Evolutionary conservation across 2,888 invertebrate species (phyloP), one percentile per base, ranked within the genome.

Genomic region (Papilio demoleus): DNA sequence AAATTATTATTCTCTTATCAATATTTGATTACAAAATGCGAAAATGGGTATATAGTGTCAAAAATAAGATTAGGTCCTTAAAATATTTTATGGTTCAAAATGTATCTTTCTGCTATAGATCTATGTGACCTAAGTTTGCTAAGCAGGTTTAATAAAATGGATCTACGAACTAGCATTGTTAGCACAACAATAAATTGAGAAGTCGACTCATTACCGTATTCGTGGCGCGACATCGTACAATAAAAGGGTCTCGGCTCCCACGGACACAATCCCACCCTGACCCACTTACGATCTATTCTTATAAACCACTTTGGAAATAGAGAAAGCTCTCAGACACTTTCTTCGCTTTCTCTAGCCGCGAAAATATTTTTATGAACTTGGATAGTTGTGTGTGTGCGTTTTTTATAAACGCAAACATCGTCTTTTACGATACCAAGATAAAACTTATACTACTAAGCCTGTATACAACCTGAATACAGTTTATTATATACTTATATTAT

Each of bases 241-340:
- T 59, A 56, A 59, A 47, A 34, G 63, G 38, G 36, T 50, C 50
- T 36, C 14, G 19, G 22, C 14, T 64, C 60, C n/a, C 50, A 65
- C 60, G 60, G 50, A 27, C 60, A 50, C 61, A 38, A 27, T 50
- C 61, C 61, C 50, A 42, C 67, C 61, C 62, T 67, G 62, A 62
- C 61, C 67, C 40, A 53, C 62, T 67, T 67, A 31, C 22, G 45
- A 59, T 42, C 53, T 67, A 56, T 62, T 67, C 62, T 62, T 40
- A 61, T 53, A 50, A 59, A 59, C 24, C 36, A 60, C 59, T 66
- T 60, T 63, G 45, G 12, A 63, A 63, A 63, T 63, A 63, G 63
- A 50, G 50, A 50, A 47, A 31, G 50, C 50, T 47, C 50, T 50
- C 14, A 8, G 31, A 31, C 34, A 45, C 65, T 40, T 42, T 58